Base-by-base conservation (phyloP, 2,797 vertebrate genomes). In the Clamator glandarius region DNA sequence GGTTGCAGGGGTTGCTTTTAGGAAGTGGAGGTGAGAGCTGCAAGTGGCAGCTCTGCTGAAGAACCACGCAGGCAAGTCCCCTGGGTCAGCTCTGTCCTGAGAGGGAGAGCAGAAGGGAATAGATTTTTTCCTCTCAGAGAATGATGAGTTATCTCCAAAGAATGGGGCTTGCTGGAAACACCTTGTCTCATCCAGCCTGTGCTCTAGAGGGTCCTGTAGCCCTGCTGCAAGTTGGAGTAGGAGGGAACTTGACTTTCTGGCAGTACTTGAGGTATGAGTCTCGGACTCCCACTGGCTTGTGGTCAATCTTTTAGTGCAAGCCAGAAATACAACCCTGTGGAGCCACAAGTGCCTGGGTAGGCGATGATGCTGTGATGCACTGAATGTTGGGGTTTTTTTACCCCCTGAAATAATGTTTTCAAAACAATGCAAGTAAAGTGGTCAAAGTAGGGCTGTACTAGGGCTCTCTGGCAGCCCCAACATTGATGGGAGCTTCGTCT, bases 371-470 rank as follows among this genome's bases (percentile, higher is more conserved):
- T 67, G 26, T 24, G 21, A 29, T 50, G 21, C 20, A 19, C 28
- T 33, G 16, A 5, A 1, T 41, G 17, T 0, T 0, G 39, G 39
- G 13, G n/a, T n/a, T n/a, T 28, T 52, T 59, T 28, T 4, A 54
- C 69, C 81, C 19, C 9, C 4, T 35, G 20, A 84, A 92, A 52
- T 21, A 54, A 20, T 4, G 3, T 50, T 86, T 81, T 51, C 18
- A 51, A n/a, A 84, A 67, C 11, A 63, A 58, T 58, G 8, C 8
- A 21, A 29, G 10, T 33, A 2, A 86, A 42, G 63, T 64, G 24
- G 42, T 7, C 9, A 20, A 28, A 10, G 39, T 41, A 69, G 42
- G 58, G 59, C 44, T 84, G 5, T 64, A 26, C 25, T 54, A 41
- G 20, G 46, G 6, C 11, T 76, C 15, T 11, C 31, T 73, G 48